Conservation (phyloP, 2,113 vertebrate species). For the Bungarus multicinctus region DNA sequence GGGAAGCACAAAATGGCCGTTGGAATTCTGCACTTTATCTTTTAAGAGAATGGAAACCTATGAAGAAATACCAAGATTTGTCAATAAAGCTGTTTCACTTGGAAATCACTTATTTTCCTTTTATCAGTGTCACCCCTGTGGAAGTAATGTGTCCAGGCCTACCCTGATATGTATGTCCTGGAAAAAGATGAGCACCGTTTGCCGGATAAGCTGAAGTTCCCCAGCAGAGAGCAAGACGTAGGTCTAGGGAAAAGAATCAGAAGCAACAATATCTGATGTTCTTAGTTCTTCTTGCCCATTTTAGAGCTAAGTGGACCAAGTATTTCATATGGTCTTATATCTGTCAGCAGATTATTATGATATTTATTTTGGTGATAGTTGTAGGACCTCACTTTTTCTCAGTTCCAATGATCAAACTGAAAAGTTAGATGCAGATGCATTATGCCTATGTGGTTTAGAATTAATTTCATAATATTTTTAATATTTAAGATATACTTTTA, state of each 20-base stretch:
- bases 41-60: conserved; percentile 98
- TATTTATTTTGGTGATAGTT: background rate
- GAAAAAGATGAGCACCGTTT: conserved; percentile 94
- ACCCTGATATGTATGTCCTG: conserved; percentile 99
- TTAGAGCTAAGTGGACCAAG: background rate
- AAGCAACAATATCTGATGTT: background rate
- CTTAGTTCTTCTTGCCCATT: background rate
- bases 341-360: background rate
- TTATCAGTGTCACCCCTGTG: background rate
- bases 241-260: conserved; percentile 67
- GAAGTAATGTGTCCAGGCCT: background rate
- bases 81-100: accelerated
- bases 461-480: background rate
- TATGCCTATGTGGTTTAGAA: background rate
- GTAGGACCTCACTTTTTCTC: background rate
- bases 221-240: conserved; percentile 80
- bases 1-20: conserved; percentile 91
- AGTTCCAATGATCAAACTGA: background rate
- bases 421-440: background rate
- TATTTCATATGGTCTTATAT: background rate
- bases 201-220: conserved; percentile 94
- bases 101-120: accelerated
- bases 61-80: conserved; percentile 14
- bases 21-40: conserved; percentile 97
- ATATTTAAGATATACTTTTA: background rate